These are phyloP conservation scores for Todiramphus saurophagus DNA, from an alignment of 2,113 vertebrate genomes.

Conservation along the genomic window DNA sequence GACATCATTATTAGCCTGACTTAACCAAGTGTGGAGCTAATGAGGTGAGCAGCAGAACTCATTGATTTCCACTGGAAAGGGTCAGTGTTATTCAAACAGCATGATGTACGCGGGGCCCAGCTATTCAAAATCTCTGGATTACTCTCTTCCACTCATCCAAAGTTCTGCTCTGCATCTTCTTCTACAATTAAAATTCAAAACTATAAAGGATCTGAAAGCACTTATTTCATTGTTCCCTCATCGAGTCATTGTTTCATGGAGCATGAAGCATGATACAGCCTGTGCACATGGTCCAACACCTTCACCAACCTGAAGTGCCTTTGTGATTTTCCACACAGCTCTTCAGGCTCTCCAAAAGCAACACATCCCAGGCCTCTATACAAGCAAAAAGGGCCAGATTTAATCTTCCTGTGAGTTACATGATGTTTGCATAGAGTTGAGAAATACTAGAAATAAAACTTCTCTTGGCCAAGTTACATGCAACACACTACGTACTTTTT, in stretches of 20 bases:
- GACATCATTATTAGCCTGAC: background rate
- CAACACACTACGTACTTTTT: background rate
- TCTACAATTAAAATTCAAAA: background rate
- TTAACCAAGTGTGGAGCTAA: background rate
- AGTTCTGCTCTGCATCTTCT: background rate
- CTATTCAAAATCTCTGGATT: background rate
- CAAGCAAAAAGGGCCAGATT: background rate
- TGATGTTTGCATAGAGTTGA: background rate
- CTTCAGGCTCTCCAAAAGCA: background rate
- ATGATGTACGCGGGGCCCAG: fast-evolving
- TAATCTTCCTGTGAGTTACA: background rate
- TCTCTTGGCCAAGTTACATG: background rate
- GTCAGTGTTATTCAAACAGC: background rate
- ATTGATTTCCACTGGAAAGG: background rate
- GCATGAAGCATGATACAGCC: background rate
- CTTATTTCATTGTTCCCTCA: background rate
- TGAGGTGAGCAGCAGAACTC: background rate
- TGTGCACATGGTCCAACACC: background rate
- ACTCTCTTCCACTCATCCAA: background rate
- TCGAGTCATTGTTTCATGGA: background rate
- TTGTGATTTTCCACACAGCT: background rate
- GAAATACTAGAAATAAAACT: conserved; percentile 26
- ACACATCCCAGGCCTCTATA: background rate
- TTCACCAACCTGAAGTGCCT: background rate
- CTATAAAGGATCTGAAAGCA: background rate